phyloP scores from a whole-genome alignment of 2,797 vertebrate genomes.

The Acanthurus leucopareius region DNA sequence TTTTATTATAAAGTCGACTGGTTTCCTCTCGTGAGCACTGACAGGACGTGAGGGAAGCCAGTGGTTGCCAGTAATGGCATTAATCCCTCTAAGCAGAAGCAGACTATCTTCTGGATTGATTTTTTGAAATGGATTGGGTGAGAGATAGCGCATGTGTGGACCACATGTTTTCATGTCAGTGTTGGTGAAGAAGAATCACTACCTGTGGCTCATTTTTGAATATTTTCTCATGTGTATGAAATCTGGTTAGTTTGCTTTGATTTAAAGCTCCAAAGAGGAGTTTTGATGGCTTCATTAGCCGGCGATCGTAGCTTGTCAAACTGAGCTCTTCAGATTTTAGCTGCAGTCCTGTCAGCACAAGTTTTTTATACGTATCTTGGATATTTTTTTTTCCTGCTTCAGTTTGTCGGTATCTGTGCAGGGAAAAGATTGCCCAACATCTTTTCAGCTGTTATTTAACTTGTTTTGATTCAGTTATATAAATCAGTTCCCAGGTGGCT shows the following conservation, averaged over 20 bases:
- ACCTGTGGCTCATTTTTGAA: slow-evolving; percentile 5
- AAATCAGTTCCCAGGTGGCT: background rate
- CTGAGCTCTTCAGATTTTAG: background rate
- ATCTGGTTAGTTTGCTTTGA: background rate
- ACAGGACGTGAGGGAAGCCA: slow-evolving; percentile 20
- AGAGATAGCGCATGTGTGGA: slow-evolving; percentile 7
- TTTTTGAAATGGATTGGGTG: background rate
- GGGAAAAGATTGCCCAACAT: background rate
- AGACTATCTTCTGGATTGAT: slow-evolving; percentile 5
- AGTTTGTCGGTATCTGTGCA: background rate
- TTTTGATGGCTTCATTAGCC: background rate
- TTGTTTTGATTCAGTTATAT: background rate
- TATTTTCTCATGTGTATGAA: background rate
- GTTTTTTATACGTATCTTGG: background rate
- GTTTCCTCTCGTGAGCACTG: background rate
- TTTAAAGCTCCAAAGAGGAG: background rate
- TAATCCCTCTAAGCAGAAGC: slow-evolving; percentile 27
- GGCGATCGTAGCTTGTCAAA: background rate
- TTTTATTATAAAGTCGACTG: background rate
- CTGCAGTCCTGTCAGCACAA: background rate
- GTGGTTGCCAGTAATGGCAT: background rate
- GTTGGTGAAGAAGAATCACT: background rate
- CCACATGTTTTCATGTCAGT: slow-evolving; percentile 14
- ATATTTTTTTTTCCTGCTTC: background rate
- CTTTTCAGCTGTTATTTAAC: background rate